A percentile compares a stretch with the other conserved stretches of the same genome.
phyloP scores from a whole-genome alignment of 2,797 vertebrate species.

The Sebastes hopkinsi region DNA sequence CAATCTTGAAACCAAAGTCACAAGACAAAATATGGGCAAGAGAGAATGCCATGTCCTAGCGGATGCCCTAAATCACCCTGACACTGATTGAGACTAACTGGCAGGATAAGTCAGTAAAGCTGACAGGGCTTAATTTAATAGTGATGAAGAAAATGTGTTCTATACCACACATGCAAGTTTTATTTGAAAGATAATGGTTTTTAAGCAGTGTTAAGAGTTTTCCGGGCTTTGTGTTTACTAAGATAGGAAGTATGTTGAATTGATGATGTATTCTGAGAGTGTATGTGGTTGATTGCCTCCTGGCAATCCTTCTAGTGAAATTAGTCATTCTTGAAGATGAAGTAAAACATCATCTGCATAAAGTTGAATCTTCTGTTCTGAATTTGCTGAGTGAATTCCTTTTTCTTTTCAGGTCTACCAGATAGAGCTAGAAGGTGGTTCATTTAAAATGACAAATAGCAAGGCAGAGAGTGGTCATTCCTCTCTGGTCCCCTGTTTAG shows the following conservation, averaged over 20 bases:
- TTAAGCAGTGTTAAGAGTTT: background rate
- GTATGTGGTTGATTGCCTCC: background rate
- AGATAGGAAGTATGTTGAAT: background rate
- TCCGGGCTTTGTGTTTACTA: background rate
- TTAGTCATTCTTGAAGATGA: background rate
- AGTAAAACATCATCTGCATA: background rate
- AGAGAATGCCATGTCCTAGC: background rate
- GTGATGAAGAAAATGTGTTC: background rate
- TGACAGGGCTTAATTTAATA: background rate
- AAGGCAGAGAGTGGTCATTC: background rate
- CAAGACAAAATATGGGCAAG: background rate
- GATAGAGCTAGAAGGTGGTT: background rate
- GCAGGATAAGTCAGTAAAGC: slow-evolving; percentile 9
- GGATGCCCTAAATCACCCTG: slow-evolving; percentile 7
- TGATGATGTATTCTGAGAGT: background rate
- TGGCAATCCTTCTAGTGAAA: background rate
- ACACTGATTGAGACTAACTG: slow-evolving; percentile 21
- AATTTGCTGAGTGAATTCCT: background rate
- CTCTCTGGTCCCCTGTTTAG: background rate
- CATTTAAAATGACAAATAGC: background rate
- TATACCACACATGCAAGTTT: background rate
- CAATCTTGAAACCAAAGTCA: background rate
- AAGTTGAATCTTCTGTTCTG: background rate
- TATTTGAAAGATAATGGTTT: background rate
- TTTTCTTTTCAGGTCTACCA: background rate